Evolutionary conservation across 2,113 vertebrate genomes (phyloP).

Genomic region (Mellivora capensis): DNA sequence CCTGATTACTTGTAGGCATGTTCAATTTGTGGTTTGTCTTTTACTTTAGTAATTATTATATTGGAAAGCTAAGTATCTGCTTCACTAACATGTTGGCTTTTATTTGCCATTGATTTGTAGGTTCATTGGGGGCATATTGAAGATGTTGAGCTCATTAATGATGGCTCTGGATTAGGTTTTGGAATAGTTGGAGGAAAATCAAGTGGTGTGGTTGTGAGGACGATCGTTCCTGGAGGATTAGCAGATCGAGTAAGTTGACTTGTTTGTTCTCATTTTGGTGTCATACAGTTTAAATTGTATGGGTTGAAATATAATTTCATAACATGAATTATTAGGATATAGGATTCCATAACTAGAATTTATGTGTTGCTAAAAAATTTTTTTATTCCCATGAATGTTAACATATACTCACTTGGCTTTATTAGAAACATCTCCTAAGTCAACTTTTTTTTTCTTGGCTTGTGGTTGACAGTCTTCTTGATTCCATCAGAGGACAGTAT

Average conservation of each 20-base stretch:
- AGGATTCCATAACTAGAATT: background rate
- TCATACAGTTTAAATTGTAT: constrained; percentile 26
- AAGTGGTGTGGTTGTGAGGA: constrained; percentile 93
- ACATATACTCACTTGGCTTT: background rate
- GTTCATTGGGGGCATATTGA: constrained; percentile 91
- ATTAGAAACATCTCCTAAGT: background rate
- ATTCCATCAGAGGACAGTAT: background rate
- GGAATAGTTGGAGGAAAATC: constrained; percentile 96
- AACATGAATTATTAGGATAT: background rate
- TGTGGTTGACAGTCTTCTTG: background rate
- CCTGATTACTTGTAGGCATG: background rate
- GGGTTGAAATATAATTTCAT: constrained; percentile 19
- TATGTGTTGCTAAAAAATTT: background rate
- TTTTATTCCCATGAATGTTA: background rate
- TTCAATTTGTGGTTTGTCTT: background rate
- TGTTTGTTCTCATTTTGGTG: constrained; percentile 60
- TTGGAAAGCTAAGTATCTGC: background rate
- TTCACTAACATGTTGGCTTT: constrained; percentile 31
- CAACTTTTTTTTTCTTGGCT: background rate
- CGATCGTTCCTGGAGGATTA: constrained; percentile 91
- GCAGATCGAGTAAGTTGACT: constrained; percentile 90
- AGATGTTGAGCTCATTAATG: constrained; percentile 94
- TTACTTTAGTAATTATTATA: background rate
- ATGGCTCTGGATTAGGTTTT: constrained; percentile 96
- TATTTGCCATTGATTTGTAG: constrained; percentile 80